These are phyloP conservation scores for Pardalotus punctatus DNA, from an alignment of 2,113 vertebrate genomes.

Conservation along the genomic window DNA sequence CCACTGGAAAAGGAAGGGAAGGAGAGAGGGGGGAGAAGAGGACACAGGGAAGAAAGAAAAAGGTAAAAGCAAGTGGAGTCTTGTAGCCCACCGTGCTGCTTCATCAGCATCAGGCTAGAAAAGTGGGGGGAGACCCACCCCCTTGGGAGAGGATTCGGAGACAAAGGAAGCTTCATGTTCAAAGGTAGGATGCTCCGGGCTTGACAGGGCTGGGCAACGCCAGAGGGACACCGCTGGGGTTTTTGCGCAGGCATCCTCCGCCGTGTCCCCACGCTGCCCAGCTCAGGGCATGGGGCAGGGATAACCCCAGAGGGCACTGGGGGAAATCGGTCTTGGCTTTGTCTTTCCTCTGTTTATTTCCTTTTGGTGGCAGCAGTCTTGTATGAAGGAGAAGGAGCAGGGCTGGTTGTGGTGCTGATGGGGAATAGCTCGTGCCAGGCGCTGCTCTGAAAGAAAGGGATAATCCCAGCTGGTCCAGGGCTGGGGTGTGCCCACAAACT, in stretches of 20 bases:
- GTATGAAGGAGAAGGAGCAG: neutral
- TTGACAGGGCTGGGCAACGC: neutral
- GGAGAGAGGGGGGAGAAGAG: neutral
- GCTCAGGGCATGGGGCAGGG: neutral
- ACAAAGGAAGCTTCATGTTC: slow-evolving; percentile 83
- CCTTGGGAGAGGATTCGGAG: slow-evolving; percentile 63
- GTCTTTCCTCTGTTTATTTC: neutral
- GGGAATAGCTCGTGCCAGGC: neutral
- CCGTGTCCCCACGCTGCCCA: neutral
- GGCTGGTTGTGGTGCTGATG: neutral
- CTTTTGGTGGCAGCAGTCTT: neutral
- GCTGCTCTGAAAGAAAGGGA: neutral
- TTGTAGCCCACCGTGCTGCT: neutral
- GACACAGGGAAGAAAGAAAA: slow-evolving; percentile 1
- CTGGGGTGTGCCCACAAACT: neutral
- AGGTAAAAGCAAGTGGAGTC: neutral
- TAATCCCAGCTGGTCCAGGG: neutral
- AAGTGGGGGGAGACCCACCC: slow-evolving; percentile 32
- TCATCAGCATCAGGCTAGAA: neutral
- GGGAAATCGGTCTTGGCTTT: neutral
- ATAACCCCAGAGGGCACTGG: neutral
- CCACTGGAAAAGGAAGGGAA: slow-evolving; percentile 50
- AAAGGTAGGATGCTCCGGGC: slow-evolving; percentile 74
- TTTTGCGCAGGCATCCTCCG: neutral
- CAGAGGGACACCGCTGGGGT: neutral